Conservation (phyloP, 2,797 vertebrate species). For the Hyperoplus immaculatus region DNA sequence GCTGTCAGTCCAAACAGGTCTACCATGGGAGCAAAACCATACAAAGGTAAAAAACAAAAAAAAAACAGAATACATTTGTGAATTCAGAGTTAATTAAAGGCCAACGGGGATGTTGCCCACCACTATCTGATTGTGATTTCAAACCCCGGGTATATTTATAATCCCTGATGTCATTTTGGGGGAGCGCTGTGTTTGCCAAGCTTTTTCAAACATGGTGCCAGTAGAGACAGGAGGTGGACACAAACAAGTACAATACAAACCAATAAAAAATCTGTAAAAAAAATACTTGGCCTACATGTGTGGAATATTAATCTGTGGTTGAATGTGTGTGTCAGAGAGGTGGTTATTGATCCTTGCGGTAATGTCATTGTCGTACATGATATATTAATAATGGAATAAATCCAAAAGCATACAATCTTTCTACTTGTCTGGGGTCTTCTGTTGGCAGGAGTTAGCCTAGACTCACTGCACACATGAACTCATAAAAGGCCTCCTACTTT, state of each 20-base stretch:
- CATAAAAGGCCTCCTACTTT: conserved; percentile 14
- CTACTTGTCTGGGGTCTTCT: conserved; percentile 16
- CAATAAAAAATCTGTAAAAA: neutral
- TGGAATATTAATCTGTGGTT: conserved; percentile 23
- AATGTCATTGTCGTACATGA: conserved; percentile 14
- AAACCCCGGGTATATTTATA: conserved; percentile 19
- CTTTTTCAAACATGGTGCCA: conserved; percentile 27
- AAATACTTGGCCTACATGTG: neutral
- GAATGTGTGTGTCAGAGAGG: conserved; percentile 19
- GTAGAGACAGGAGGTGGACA: conserved; percentile 18
- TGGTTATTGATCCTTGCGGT: conserved; percentile 7
- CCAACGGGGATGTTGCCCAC: conserved; percentile 18
- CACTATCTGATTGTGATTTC: conserved; percentile 32
- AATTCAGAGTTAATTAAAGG: conserved; percentile 47
- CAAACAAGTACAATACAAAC: conserved; percentile 16
- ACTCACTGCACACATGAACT: conserved; percentile 23
- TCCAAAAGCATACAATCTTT: conserved; percentile 21
- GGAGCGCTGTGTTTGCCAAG: conserved; percentile 7
- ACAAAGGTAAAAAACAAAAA: conserved; percentile 38
- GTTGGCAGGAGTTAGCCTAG: conserved; percentile 14
- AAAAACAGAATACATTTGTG: conserved; percentile 46
- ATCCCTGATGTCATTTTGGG: conserved; percentile 19
- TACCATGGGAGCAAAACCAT: conserved; percentile 45
- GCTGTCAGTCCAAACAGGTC: conserved; percentile 62
- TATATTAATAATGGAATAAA: conserved; percentile 18